Conservation (phyloP, 1,140 invertebrate genomes). For the Caenorhabditis briggsae region DNA sequence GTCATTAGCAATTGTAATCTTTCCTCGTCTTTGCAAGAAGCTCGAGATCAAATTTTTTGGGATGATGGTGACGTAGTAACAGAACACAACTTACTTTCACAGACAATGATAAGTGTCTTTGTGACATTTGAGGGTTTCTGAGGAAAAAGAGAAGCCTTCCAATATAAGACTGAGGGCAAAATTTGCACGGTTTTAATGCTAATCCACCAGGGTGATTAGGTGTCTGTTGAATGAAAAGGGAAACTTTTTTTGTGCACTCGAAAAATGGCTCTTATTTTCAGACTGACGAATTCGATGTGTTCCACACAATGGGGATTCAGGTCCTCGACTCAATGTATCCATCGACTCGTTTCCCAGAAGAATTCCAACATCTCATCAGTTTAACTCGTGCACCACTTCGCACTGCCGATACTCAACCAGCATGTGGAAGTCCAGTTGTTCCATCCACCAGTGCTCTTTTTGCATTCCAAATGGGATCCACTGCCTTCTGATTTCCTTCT, state of each 20-base stretch:
- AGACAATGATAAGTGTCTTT: not conserved
- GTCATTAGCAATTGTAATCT: not conserved
- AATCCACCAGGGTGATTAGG: constrained; percentile 17
- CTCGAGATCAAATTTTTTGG: not conserved
- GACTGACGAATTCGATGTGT: constrained; percentile 60
- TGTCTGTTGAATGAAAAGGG: not conserved
- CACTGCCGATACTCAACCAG: constrained; percentile 5
- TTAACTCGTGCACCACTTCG: constrained; percentile 52
- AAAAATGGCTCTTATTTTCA: constrained; percentile 12
- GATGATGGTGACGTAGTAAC: not conserved
- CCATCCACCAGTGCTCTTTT: not conserved
- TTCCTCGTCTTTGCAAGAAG: constrained; percentile 10
- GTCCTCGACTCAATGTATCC: constrained; percentile 17
- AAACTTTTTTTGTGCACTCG: not conserved
- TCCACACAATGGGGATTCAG: constrained; percentile 60
- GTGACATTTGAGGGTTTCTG: constrained; percentile 2
- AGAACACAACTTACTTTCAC: not conserved
- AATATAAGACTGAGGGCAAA: not conserved
- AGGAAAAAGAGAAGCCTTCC: not conserved
- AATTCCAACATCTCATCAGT: constrained; percentile 9
- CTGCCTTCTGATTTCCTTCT: not conserved
- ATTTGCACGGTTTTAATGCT: constrained; percentile 45
- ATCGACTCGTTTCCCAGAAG: constrained; percentile 14
- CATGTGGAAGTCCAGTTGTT: constrained; percentile 24
- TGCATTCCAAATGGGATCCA: constrained; percentile 27